A percentile compares a stretch with the other conserved stretches of the same genome.
phyloP scores from a whole-genome alignment of 1,140 invertebrate genomes.

The Zaprionus lachaisei region DNA sequence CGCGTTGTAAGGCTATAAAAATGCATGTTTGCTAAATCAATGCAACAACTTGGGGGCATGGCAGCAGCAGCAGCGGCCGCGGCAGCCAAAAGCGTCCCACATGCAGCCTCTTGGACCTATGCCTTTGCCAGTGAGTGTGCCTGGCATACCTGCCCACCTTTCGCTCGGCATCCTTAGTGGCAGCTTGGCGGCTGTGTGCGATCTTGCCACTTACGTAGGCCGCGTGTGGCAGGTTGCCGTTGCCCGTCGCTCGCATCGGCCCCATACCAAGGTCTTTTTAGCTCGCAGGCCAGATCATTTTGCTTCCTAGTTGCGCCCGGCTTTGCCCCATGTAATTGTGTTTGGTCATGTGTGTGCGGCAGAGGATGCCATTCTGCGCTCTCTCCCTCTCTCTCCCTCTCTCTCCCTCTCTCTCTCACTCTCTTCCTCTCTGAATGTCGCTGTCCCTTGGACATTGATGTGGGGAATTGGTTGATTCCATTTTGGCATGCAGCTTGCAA shows the following conservation, averaged over 20 bases:
- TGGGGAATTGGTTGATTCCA: conserved; percentile 15
- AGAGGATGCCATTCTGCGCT: conserved; percentile 38
- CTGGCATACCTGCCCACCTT: conserved; percentile 71
- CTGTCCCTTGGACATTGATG: conserved; percentile 65
- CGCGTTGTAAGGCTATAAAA: conserved; percentile 83
- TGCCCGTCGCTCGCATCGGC: conserved; percentile 48
- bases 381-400: background rate
- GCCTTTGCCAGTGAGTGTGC: conserved; percentile 2
- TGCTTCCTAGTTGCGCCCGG: conserved; percentile 76
- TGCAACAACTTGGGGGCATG: conserved; percentile 83
- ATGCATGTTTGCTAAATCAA: conserved; percentile 84
- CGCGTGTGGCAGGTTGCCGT: conserved; percentile 83
- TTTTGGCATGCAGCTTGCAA: conserved; percentile 19
- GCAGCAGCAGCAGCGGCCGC: conserved; percentile 50
- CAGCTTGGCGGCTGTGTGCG: conserved; percentile 68
- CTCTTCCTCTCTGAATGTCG: conserved; percentile 60
- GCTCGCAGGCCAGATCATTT: conserved; percentile 77
- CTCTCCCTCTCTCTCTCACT: conserved; percentile 1
- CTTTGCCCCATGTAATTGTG: conserved; percentile 63
- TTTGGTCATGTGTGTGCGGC: conserved; percentile 40
- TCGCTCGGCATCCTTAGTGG: conserved; percentile 76
- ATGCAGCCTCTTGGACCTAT: conserved; percentile 68
- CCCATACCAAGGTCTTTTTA: conserved; percentile 75
- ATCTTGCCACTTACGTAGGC: conserved; percentile 84
- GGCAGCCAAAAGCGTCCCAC: conserved; percentile 67